Base-by-base conservation (phyloP, 2,113 vertebrate species). In the Paramisgurnus dabryanus region DNA sequence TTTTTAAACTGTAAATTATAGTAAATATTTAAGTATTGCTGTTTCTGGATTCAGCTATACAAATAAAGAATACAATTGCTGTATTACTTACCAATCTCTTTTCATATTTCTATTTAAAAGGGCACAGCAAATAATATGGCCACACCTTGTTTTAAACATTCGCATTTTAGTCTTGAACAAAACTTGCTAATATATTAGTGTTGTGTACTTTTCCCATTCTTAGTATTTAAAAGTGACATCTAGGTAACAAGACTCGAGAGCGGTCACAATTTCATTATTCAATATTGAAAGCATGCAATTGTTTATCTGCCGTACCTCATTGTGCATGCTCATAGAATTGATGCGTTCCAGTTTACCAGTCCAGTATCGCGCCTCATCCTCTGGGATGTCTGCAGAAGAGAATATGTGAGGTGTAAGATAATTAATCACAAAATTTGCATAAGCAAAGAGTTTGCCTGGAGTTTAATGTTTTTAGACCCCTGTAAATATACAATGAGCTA, bases 301-400 rank as follows among this genome's bases (percentile, higher is more conserved):
- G 7, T 53, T 66, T 7, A n/a, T 34, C 8, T 55, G 64, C 5
- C 53, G 82, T 87, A 98, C 97, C 95, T 97, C 95, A 83, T 93
- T 94, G 4, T 94, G 91, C 64, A 95, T 91, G 84, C 85, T 90
- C 88, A 97, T 90, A 17, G 93, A 92, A 89, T 98, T 98, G 84
- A 98, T 94, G 87, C 92, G 93, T 63, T 96, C 95, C 80, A 98
- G 88, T 87, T 96, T 98, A 72, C 93, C 92, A 6, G 97, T 96
- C 97, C 96, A 99, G 82, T 98, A 98, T 88, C 93, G 93, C n/a
- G 97, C 97, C 87, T 99, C 97, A 49, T 99, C 97, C 84, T 98
- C 97, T 71, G 98, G 98, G 80, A 99, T 99, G 90, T 99, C 98
- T 99, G 82, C 69, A 0, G 75, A 55, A 83, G 82, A 83, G 79